Evolutionary conservation across 2,888 invertebrate genomes (phyloP), one percentile per base, ranked within the genome.

Genomic region (Hirudinaria manillensis): DNA sequence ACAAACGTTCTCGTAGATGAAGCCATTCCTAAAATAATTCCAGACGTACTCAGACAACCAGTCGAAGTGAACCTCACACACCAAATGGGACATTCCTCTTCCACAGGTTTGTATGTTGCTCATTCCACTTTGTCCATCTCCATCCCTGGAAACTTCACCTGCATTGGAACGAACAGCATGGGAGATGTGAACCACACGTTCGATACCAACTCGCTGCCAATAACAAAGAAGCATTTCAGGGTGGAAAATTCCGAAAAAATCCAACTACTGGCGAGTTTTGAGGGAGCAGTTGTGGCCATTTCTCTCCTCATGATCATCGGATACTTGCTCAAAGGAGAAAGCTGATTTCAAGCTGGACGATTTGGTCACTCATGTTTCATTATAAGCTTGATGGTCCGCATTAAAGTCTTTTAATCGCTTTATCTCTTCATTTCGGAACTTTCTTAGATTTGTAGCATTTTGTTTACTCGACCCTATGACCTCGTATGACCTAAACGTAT

Each of bases 91-190:
- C 29, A 27, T 61, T 61, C 61, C 13, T 29, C 61, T 16, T 29
- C 29, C 10, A 61, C 61, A 1, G 24, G 24, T 29, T 27, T 61
- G 61, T 61, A 29, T n/a, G 29, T 29, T 29, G 61, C 29, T 61
- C 61, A 61, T 29, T 61, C 73, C 36, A 32, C 56, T 13, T 34
- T 73, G n/a, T 65, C 32, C 65, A 36, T 73, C 65, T 53, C 55
- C 13, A 36, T 24, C 3, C 65, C 73, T 24, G 73, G 73, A 56
- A 73, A 73, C 45, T 73, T 61, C 73, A 73, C 73, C 21, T 73
- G 73, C 38, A 34, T 56, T 36, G 73, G 61, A 51, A 65, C 6
- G n/a, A 73, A 65, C 29, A 34, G 51, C 2, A 61, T 65, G 21
- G 73, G 56, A 34, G 34, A 19, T 21, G 29, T 34, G 13, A 56